These are phyloP conservation scores for Hippocampus zosterae DNA, from an alignment of 2,113 vertebrate species.

Conservation along the genomic window DNA sequence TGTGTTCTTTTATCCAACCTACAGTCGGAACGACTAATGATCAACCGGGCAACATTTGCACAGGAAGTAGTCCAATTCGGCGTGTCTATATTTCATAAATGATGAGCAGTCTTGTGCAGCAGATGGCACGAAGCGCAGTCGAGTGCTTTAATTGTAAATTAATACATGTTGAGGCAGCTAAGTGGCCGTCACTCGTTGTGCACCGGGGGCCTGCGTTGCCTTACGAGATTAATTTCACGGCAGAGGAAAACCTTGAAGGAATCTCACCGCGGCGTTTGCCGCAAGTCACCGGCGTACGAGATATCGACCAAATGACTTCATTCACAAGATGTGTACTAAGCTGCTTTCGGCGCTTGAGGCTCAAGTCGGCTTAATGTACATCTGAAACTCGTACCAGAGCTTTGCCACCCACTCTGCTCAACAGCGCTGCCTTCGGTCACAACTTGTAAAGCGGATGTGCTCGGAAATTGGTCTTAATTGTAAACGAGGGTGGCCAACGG, in stretches of 20 bases:
- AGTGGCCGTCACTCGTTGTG: constrained; percentile 20
- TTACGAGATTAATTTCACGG: constrained; percentile 25
- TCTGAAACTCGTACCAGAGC: neutral
- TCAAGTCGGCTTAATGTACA: neutral
- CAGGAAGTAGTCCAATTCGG: constrained; percentile 21
- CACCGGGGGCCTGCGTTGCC: constrained; percentile 6
- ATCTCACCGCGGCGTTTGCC: constrained; percentile 20
- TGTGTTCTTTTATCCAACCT: constrained; percentile 10
- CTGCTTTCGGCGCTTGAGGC: neutral
- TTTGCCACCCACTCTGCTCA: neutral
- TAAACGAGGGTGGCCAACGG: neutral
- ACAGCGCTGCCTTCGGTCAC: neutral
- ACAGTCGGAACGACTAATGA: neutral
- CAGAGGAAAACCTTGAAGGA: constrained; percentile 24
- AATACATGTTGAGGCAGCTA: constrained; percentile 21
- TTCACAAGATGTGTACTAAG: constrained; percentile 24
- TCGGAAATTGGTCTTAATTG: neutral
- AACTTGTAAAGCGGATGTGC: neutral
- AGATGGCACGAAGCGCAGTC: constrained; percentile 13
- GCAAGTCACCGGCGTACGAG: neutral
- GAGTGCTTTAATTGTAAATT: constrained; percentile 29
- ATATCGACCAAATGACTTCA: constrained; percentile 27
- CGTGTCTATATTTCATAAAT: constrained; percentile 23
- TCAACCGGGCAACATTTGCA: constrained; percentile 7
- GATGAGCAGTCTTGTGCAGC: constrained; percentile 15